Base-by-base conservation (phyloP, 2,113 vertebrate species). In the Pithys albifrons region DNA sequence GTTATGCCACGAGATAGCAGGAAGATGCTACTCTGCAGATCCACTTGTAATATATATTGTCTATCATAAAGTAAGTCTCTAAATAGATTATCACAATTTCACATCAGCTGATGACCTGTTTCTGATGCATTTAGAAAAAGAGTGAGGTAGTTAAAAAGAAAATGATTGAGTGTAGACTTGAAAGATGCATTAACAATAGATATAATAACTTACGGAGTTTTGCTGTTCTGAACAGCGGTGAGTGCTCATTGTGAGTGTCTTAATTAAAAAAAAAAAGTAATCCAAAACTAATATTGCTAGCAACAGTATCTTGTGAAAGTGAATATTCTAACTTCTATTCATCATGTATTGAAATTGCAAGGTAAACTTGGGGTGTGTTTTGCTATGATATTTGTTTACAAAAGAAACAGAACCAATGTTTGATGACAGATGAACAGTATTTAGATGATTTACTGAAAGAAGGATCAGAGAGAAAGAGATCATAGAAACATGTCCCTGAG, bases 41-140 rank as follows among this genome's bases (percentile, higher is more conserved):
- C 7, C 11, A 41, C 29, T 71, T 0, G 0, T 48, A 55, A 59
- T 43, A 46, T 19, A 9, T 12, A 24, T 18, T 0, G 0, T 19
- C 10, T 20, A 72, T 74, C 59, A 69, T 31, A 67, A 77, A 49
- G 7, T 27, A 41, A 55, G 20, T 27, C 29, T 74, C 49, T 45
- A 70, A 85, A 83, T 51, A 59, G 7, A 19, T 19, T 77, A 12
- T 51, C 4, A 1, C 9, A 54, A 48, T 29, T 59, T 86, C 61
- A 59, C 14, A 39, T 46, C 27, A 61, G 15, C 15, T 86, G 27
- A 51, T 81, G 15, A 39, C 29, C 33, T 28, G 7, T 58, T 91
- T 71, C 58, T 93, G 35, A 35, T 13, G 2, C 7, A 59, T 71
- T 81, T 59, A 67, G 37, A 77, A 25, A 10, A 45, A 61, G 6